Percentiles rank a stretch among this genome's conserved stretches.
phyloP scores from a whole-genome alignment of 1,140 invertebrate genomes.

The Drosophila persimilis region DNA sequence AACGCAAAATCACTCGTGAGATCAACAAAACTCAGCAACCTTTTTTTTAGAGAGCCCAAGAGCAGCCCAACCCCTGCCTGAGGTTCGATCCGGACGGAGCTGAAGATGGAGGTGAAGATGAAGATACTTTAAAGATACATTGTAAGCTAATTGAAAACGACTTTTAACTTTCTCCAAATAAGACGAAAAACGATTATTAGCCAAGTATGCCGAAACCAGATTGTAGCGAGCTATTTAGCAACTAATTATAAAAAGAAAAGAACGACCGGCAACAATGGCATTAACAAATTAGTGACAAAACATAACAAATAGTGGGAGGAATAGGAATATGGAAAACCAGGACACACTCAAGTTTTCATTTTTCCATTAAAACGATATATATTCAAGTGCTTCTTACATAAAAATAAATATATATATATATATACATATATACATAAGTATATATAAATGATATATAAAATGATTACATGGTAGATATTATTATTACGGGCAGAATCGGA shows the following conservation, averaged over 20 bases:
- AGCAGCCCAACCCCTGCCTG: slow-evolving; percentile 30
- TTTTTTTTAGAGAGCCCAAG: slow-evolving; percentile 41
- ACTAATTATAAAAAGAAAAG: slow-evolving; percentile 45
- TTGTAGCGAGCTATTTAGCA: slow-evolving; percentile 65
- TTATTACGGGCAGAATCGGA: slow-evolving; percentile 27
- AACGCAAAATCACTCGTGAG: slow-evolving; percentile 46
- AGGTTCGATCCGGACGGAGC: slow-evolving; percentile 26
- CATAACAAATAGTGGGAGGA: background rate
- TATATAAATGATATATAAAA: slow-evolving; percentile 54
- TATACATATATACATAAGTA: slow-evolving; percentile 41
- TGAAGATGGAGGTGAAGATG: slow-evolving; percentile 39
- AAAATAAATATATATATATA: slow-evolving; percentile 67
- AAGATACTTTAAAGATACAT: slow-evolving; percentile 64
- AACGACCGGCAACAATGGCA: slow-evolving; percentile 14
- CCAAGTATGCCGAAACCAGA: slow-evolving; percentile 46
- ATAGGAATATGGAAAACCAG: slow-evolving; percentile 23
- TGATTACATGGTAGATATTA: slow-evolving; percentile 60
- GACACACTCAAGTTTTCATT: slow-evolving; percentile 69
- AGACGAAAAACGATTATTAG: slow-evolving; percentile 58
- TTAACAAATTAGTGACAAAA: slow-evolving; percentile 60
- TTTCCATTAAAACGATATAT: slow-evolving; percentile 82
- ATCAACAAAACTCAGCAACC: slow-evolving; percentile 48
- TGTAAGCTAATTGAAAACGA: slow-evolving; percentile 62
- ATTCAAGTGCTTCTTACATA: slow-evolving; percentile 83
- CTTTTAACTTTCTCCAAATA: slow-evolving; percentile 76